Base-by-base conservation (phyloP, 2,797 vertebrate species). In the Characodon lateralis region DNA sequence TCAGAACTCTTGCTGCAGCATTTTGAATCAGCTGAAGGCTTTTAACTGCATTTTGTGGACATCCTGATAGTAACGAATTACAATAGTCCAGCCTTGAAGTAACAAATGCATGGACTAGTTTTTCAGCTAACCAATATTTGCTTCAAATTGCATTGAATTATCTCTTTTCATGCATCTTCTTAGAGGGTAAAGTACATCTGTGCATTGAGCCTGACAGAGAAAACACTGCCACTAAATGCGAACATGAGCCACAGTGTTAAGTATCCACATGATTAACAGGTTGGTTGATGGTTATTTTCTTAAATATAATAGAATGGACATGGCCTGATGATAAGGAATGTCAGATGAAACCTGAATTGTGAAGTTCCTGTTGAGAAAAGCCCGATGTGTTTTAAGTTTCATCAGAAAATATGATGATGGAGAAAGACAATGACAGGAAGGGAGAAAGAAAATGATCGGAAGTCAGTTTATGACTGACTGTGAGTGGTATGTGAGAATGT, bases 271-370 rank as follows among this genome's bases (percentile, higher is more conserved):
- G 80, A 81, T 72, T 26, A 76, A 77, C 76, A 70, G 76, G 73
- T 80, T 14, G 22, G 74, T 63, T 76, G 70, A 24, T 86, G 89
- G 66, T 70, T 88, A 89, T 92, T 86, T 91, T 92, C 91, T 89
- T 92, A 89, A 77, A 87, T 82, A 74, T 88, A 87, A 89, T 86
- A 93, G 82, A 87, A 90, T 88, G 90, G 78, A 71, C 74, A 82
- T 76, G 82, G 88, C 77, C 73, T 73, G 66, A 70, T 24, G 48
- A 56, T 76, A 75, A 72, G 89, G 90, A 90, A 92, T 89, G 85
- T 87, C 83, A 82, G 69, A 77, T 28, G 74, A 75, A 55, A 69
- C 77, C 78, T 79, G 78, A 53, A 70, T 48, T 70, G 76, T 0
- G 0, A 43, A 68, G 55, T 65, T 66, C 24, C 66, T 46, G 66